phyloP scores from a whole-genome alignment of 2,797 vertebrate species.

The Argyrosomus regius region DNA sequence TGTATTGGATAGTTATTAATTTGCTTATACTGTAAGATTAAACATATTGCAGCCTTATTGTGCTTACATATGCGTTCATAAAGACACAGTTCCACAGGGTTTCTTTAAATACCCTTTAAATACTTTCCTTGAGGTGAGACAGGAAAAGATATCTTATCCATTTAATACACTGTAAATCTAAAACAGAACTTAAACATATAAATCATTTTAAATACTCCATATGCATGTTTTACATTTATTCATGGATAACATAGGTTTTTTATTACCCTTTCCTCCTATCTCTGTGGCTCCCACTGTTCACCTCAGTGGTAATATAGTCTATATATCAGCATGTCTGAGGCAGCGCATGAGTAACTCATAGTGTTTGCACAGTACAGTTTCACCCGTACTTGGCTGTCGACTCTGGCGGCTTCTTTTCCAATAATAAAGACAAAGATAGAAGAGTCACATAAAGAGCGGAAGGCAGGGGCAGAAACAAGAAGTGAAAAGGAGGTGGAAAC shows the following conservation, averaged over 20 bases:
- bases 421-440: conserved; percentile 48
- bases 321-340: conserved; percentile 14
- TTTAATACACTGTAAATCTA: neutral
- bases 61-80: neutral
- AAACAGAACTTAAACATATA: neutral
- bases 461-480: conserved; percentile 5
- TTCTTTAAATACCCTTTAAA: neutral
- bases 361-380: conserved; percentile 38
- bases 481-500: conserved; percentile 17
- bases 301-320: neutral
- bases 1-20: too few relatives aligned
- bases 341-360: conserved; percentile 12
- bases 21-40: neutral
- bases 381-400: conserved; percentile 31
- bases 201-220: neutral
- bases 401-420: conserved; percentile 29
- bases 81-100: neutral
- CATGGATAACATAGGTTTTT: neutral
- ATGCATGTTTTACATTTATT: neutral
- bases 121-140: neutral
- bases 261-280: neutral
- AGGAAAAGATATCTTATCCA: neutral
- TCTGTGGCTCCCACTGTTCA: conserved; percentile 3
- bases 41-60: neutral
- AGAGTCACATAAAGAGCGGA: conserved; percentile 15